phyloP scores from a whole-genome alignment of 2,113 vertebrate genomes.

The Arothron firmamentum region DNA sequence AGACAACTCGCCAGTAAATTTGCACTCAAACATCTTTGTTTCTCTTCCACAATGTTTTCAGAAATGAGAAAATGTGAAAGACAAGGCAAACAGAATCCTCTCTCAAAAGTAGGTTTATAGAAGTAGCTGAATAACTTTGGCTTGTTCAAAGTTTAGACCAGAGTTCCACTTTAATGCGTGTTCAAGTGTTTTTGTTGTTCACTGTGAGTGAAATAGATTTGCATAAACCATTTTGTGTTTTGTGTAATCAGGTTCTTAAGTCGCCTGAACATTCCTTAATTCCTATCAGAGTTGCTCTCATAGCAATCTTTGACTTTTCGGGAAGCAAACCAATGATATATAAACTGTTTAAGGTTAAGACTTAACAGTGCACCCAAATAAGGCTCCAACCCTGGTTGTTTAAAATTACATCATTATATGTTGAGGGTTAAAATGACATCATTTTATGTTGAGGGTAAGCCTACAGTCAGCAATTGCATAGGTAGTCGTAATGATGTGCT shows the following conservation, averaged over 20 bases:
- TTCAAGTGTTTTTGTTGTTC: no score
- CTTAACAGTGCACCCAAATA: background rate
- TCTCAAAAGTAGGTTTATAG: background rate
- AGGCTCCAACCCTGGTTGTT: background rate
- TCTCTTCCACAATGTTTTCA: background rate
- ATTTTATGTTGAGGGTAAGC: background rate
- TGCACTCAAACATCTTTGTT: no score
- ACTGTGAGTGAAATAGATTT: background rate
- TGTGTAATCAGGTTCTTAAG: no score
- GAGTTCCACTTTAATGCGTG: background rate
- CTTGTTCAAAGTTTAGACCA: background rate
- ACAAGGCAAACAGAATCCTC: background rate
- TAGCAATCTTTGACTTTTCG: no score
- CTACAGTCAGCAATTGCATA: background rate
- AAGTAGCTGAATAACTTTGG: constrained; percentile 3
- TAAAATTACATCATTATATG: background rate
- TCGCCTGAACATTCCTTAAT: no score
- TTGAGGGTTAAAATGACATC: background rate
- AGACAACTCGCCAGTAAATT: no score
- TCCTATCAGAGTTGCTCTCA: no score
- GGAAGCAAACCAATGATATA: no score
- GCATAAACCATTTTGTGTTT: no score
- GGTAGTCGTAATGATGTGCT: no score
- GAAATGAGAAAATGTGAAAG: background rate
- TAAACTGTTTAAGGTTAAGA: no score